Conservation (phyloP, 2,888 invertebrate genomes). For the Calliphora vomitoria region DNA sequence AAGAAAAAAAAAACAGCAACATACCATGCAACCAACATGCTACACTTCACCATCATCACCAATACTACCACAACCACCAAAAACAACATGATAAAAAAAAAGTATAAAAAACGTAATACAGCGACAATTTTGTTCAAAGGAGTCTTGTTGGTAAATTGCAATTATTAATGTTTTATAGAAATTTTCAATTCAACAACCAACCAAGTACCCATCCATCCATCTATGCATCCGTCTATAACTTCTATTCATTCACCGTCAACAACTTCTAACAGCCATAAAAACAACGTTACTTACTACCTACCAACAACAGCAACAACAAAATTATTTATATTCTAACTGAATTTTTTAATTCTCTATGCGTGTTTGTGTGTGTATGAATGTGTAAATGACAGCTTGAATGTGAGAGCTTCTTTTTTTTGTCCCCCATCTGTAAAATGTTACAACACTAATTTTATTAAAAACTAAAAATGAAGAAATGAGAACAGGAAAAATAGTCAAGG, state of each 20-base stretch:
- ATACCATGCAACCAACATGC: constrained; percentile 21
- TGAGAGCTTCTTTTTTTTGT: background rate
- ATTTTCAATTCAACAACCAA: constrained; percentile 42
- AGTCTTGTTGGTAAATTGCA: constrained; percentile 38
- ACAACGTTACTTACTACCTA: constrained; percentile 12
- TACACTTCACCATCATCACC: constrained; percentile 36
- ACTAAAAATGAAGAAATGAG: constrained; percentile 8
- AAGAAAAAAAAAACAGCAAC: constrained; percentile 47
- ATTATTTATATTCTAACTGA: constrained; percentile 44
- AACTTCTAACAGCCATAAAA: constrained; percentile 9
- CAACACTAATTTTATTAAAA: constrained; percentile 64
- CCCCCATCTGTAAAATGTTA: constrained; percentile 25
- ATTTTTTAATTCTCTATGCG: constrained; percentile 13
- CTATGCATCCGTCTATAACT: constrained; percentile 27
- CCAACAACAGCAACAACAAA: constrained; percentile 20
- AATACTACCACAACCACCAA: constrained; percentile 6
- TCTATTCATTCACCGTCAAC: constrained; percentile 25
- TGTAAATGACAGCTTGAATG: background rate
- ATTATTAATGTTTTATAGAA: constrained; percentile 41
- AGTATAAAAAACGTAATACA: constrained; percentile 21
- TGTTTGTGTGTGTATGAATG: background rate
- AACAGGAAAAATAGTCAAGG: constrained; percentile 24
- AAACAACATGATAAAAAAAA: background rate
- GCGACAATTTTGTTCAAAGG: constrained; percentile 18
- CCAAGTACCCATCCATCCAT: constrained; percentile 23